Evolutionary conservation across 2,113 vertebrate species (phyloP).

Genomic region (Tetraodon nigroviridis): DNA sequence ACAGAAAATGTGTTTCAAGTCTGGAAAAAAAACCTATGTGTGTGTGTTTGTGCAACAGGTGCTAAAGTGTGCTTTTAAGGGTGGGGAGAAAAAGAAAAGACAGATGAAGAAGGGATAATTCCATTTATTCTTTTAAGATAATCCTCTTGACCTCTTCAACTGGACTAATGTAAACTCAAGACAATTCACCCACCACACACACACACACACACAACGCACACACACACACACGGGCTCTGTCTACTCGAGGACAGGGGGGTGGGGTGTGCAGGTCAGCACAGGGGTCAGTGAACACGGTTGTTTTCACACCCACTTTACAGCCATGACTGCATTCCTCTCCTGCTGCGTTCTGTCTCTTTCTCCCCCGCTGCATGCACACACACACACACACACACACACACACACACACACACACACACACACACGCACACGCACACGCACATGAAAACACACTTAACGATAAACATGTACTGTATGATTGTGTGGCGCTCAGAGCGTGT

Average conservation of each 20-base stretch:
- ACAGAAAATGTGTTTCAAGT: background rate
- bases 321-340: conserved; percentile 64
- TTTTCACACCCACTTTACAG: conserved; percentile 72
- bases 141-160: conserved; percentile 64
- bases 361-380: conserved; percentile 3
- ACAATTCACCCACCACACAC: conserved; percentile 26
- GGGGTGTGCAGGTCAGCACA: conserved; percentile 53
- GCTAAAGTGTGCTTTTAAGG: conserved; percentile 29
- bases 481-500: conserved; percentile 9
- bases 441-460: conserved; percentile 32
- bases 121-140: conserved; percentile 66
- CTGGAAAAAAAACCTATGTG: conserved; percentile 4
- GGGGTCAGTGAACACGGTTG: conserved; percentile 62
- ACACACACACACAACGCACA: conserved; percentile 20
- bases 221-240: conserved; percentile 32
- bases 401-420: conserved; percentile 10
- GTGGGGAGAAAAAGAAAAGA: conserved; percentile 8
- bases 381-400: conserved; percentile 8
- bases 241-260: conserved; percentile 30
- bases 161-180: conserved; percentile 40
- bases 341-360: conserved; percentile 44
- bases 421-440: background rate
- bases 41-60: conserved; percentile 46
- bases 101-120: conserved; percentile 28
- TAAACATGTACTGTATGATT: conserved; percentile 50